Base-by-base conservation (phyloP, 2,888 invertebrate genomes). In the Drosophila nr. fundita region DNA sequence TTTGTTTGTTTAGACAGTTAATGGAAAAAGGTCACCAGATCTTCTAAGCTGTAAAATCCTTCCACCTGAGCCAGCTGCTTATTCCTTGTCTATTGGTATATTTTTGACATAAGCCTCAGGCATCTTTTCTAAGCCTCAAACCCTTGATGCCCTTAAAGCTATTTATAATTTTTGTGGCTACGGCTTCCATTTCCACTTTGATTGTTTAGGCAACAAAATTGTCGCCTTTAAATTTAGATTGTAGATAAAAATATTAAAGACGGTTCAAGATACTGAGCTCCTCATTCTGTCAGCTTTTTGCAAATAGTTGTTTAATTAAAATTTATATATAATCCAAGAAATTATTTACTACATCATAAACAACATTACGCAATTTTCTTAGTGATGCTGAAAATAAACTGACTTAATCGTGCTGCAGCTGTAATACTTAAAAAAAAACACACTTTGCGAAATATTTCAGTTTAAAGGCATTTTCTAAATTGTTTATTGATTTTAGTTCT, bases 41-140 rank as follows among this genome's bases (percentile, higher is more conserved):
- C 61, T 36, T 52, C 68, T 68, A 69, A 75, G 75, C 80, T 78
- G 67, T 63, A 71, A 71, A 78, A 71, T 66, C 66, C 69, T 60
- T 15, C 62, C 76, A 58, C 42, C 49, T 55, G 49, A 36, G 38
- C 5, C 21, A 10, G 42, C 54, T 53, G 45, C 36, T 53, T 54
- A 21, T 8, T 55, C 34, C 32, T 27, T 11, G 29, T 27, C 18
- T 34, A 40, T 49, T 29, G 36, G 36, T 71, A 52, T 67, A 61
- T 68, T 74, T 78, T 53, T 48, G 65, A 62, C 42, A 42, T 42
- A 59, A 73, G 65, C 74, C 32, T 65, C 32, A n/a, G 10, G 3
- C 34, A 49, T 61, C 42, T 62, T 73, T 53, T 21, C 21, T 21
- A 8, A 34, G 2, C 27, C 13, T 18, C 45, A 34, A 27, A 18